A percentile compares a stretch with the other conserved stretches of the same genome.
phyloP scores from a whole-genome alignment of 1,140 invertebrate genomes.

The Trichonephila clavata region DNA sequence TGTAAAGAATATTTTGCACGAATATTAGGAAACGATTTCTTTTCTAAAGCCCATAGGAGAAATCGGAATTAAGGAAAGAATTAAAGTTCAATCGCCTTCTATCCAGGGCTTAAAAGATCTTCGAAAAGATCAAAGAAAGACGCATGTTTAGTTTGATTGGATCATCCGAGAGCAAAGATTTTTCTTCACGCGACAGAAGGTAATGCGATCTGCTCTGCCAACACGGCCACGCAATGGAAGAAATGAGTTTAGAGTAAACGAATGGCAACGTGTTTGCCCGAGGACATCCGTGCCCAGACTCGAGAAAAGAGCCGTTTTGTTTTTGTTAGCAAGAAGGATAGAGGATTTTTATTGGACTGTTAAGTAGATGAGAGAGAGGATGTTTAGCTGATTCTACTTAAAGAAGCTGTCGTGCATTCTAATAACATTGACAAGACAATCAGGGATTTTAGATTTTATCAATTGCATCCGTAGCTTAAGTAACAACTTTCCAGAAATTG shows the following conservation, averaged over 20 bases:
- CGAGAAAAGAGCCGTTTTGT: not conserved
- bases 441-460: not conserved
- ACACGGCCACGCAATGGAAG: not conserved
- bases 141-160: not conserved
- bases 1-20: no score
- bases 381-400: not conserved
- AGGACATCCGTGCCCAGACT: not conserved
- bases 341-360: not conserved
- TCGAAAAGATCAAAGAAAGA: not conserved
- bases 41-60: no score
- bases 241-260: slow-evolving; percentile 9
- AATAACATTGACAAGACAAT: not conserved
- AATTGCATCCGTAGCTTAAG: not conserved
- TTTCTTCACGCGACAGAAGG: not conserved
- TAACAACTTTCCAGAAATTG: not conserved
- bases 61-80: no score
- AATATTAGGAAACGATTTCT: no score
- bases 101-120: no score
- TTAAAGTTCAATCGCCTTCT: no score
- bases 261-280: slow-evolving; percentile 9
- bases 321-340: not conserved
- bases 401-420: not conserved
- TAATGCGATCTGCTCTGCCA: slow-evolving; percentile 19
- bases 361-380: not conserved
- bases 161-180: not conserved